phyloP scores from a whole-genome alignment of 1,140 invertebrate species.

The Mercenaria mercenaria region DNA sequence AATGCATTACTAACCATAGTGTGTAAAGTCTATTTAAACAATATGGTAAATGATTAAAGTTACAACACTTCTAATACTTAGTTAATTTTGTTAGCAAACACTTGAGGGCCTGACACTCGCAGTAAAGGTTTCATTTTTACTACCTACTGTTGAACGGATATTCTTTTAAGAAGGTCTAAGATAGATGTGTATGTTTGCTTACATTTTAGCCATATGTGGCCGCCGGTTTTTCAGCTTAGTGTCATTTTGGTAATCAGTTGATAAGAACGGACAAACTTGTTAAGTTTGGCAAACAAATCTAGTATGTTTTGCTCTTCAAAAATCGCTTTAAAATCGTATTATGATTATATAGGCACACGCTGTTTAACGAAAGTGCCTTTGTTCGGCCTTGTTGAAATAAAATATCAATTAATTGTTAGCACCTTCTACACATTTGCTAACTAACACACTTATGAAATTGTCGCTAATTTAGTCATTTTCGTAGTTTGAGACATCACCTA shows the following conservation, averaged over 20 bases:
- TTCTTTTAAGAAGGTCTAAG: neutral
- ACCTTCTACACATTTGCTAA: too few species aligned
- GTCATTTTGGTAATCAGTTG: conserved; percentile 30
- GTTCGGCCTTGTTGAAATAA: conserved; percentile 44
- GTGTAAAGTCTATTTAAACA: conserved; percentile 55
- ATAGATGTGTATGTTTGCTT: conserved; percentile 41
- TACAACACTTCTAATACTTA: conserved; percentile 7
- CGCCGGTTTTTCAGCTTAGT: conserved; percentile 32
- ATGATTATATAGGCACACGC: conserved; percentile 49
- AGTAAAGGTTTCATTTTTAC: neutral
- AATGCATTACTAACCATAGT: conserved; percentile 37
- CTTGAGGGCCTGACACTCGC: conserved; percentile 34
- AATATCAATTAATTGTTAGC: conserved; percentile 53
- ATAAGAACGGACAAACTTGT: conserved; percentile 54
- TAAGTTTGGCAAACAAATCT: conserved; percentile 61
- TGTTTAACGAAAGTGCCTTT: conserved; percentile 36
- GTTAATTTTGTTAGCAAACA: conserved; percentile 49
- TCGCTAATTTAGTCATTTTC: conserved; percentile 1
- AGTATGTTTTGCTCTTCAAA: conserved; percentile 63
- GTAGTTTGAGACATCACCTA: conserved; percentile 35
- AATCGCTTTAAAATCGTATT: conserved; percentile 61
- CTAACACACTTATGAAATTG: conserved; percentile 22
- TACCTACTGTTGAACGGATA: neutral
- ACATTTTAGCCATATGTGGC: conserved; percentile 32
- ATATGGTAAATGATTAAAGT: conserved; percentile 23